phyloP scores from a whole-genome alignment of 2,888 invertebrate species.

The Tinea semifulvella region DNA sequence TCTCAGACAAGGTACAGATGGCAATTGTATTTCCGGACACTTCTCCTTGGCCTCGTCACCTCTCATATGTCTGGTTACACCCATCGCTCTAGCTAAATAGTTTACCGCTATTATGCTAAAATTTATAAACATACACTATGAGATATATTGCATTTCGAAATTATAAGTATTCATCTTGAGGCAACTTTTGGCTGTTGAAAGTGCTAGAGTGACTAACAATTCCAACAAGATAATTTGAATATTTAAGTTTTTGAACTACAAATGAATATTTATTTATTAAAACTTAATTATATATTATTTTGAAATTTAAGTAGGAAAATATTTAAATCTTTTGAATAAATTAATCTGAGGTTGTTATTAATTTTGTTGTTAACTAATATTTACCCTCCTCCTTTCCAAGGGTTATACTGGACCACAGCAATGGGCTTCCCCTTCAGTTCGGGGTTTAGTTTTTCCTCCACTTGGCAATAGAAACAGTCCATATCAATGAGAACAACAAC shows the following conservation, averaged over 20 bases:
- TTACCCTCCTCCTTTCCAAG: slow-evolving; percentile 94
- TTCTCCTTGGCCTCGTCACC: slow-evolving; percentile 89
- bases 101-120: slow-evolving; percentile 95
- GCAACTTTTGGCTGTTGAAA: too few relatives aligned
- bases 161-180: too few relatives aligned
- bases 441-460: slow-evolving; percentile 92
- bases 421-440: slow-evolving; percentile 86
- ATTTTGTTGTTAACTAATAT: slow-evolving; percentile 24
- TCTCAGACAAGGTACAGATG: slow-evolving; percentile 83
- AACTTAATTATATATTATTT: neutral
- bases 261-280: neutral
- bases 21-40: slow-evolving; percentile 88
- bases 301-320: neutral
- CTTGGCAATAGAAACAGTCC: slow-evolving; percentile 99
- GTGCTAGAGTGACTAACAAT: too few relatives aligned
- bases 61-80: slow-evolving; percentile 90
- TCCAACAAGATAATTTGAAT: too few relatives aligned
- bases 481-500: slow-evolving; percentile 93
- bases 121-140: too few relatives aligned
- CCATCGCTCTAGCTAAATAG: slow-evolving; percentile 91
- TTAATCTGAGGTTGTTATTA: neutral
- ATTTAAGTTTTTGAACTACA: too few relatives aligned
- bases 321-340: too few relatives aligned
- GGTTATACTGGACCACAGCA: slow-evolving; percentile 96
- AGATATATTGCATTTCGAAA: too few relatives aligned